phyloP scores from a whole-genome alignment of 2,113 vertebrate genomes.

The Cariama cristata region DNA sequence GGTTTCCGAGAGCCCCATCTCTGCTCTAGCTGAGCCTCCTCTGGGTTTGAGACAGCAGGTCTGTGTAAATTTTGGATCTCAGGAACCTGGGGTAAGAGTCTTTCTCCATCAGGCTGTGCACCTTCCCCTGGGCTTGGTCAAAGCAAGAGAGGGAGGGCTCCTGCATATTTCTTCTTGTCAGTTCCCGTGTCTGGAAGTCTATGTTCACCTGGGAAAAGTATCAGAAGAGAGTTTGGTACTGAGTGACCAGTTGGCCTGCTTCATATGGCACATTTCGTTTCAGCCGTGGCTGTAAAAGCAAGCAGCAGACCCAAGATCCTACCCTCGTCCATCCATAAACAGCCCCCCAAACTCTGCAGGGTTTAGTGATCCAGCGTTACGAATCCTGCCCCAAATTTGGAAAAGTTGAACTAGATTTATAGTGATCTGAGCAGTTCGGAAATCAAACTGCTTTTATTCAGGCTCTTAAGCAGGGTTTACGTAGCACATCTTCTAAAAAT shows the following conservation, averaged over 20 bases:
- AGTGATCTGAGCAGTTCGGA: neutral
- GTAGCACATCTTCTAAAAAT: neutral
- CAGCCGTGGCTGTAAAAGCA: neutral
- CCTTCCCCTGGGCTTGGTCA: constrained; percentile 90
- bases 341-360: neutral
- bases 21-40: constrained; percentile 87
- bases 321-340: fast-evolving
- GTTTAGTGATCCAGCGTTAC: fast-evolving
- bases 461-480: neutral
- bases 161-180: constrained; percentile 88
- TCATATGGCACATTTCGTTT: neutral
- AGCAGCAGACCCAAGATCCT: neutral
- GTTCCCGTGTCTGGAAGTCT: constrained; percentile 92
- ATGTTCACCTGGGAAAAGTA: constrained; percentile 88
- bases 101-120: constrained; percentile 97
- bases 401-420: neutral
- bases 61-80: constrained; percentile 96
- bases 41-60: constrained; percentile 91
- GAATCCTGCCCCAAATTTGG: neutral
- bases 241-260: neutral
- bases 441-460: neutral
- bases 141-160: constrained; percentile 90
- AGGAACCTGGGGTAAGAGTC: constrained; percentile 97
- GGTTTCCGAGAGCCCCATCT: constrained; percentile 29
- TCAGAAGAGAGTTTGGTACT: constrained; percentile 18